A percentile compares a stretch with the other conserved stretches of the same genome.
Conservation (phyloP, 2,888 invertebrate genomes). For the Conus canariensis region DNA sequence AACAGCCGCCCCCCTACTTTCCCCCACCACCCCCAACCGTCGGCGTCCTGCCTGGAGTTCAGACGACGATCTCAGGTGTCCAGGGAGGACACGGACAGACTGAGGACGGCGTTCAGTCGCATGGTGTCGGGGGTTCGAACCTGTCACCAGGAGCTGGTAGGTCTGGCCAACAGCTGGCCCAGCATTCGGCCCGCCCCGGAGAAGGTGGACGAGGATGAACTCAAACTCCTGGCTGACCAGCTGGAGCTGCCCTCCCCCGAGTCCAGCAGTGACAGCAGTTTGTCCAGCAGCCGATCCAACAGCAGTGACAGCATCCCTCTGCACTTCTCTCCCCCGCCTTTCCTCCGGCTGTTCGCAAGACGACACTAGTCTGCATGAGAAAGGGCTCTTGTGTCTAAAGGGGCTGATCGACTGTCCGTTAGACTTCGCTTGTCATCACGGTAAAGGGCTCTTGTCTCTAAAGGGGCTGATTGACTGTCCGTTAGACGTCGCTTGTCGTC, state of each 20-base stretch:
- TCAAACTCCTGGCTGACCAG: conserved; percentile 25
- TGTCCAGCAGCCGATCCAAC: conserved; percentile 18
- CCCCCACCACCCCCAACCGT: neutral
- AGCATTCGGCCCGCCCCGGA: conserved; percentile 17
- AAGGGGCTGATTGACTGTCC: no score
- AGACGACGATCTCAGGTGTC: conserved; percentile 3
- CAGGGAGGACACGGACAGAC: conserved; percentile 10
- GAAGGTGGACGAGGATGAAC: conserved; percentile 12
- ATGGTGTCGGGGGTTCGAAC: neutral
- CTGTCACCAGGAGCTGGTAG: conserved; percentile 30
- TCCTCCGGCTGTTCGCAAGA: conserved; percentile 11
- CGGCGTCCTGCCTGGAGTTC: conserved; percentile 30
- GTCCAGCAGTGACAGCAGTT: neutral
- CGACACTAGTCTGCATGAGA: conserved; percentile 25
- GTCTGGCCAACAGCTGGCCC: conserved; percentile 56
- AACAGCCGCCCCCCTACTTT: neutral
- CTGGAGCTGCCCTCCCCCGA: neutral
- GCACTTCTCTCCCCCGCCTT: conserved; percentile 36
- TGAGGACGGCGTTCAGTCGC: neutral
- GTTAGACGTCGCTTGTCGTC: no score
- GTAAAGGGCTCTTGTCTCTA: no score
- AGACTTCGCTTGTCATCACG: no score
- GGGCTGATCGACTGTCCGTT: no score
- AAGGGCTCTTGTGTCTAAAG: no score
- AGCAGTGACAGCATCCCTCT: conserved; percentile 29